These are phyloP conservation scores for Urophycis tenuis DNA, from an alignment of 2,797 vertebrate species.

Conservation along the genomic window DNA sequence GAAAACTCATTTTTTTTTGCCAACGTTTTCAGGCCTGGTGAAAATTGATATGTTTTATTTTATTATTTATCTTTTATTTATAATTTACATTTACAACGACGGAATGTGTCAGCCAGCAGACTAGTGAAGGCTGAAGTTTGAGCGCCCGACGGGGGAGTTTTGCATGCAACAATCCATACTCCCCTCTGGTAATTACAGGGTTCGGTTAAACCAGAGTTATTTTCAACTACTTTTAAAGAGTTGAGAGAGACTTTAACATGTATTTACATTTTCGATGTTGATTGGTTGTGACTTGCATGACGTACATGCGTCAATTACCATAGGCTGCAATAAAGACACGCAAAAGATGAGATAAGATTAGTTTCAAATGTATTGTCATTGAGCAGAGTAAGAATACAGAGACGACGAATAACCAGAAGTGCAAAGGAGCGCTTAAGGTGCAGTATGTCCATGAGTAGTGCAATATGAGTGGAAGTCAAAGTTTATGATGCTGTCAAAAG, in stretches of 20 bases:
- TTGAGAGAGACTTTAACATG: constrained; percentile 30
- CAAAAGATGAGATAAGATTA: no score
- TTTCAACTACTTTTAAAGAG: constrained; percentile 58
- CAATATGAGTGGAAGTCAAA: no score
- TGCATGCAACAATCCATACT: constrained; percentile 38
- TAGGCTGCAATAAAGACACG: neutral
- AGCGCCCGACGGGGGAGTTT: constrained; percentile 27
- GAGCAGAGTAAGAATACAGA: no score
- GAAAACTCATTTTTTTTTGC: no score
- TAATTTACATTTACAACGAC: no score
- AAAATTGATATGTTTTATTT: no score
- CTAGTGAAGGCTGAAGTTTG: neutral
- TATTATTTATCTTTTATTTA: no score
- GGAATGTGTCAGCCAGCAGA: neutral
- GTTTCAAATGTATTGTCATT: no score
- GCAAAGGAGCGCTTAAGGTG: no score
- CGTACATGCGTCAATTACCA: neutral
- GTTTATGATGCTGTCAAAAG: neutral
- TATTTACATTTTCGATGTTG: constrained; percentile 40
- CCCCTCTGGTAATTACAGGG: constrained; percentile 59
- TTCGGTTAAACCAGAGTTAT: constrained; percentile 59
- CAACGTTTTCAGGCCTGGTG: no score
- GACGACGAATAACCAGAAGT: no score
- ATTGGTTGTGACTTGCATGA: constrained; percentile 44
- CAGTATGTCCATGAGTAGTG: no score